Evolutionary conservation across 2,888 invertebrate species (phyloP).

Genomic region (Mythimna albipuncta): DNA sequence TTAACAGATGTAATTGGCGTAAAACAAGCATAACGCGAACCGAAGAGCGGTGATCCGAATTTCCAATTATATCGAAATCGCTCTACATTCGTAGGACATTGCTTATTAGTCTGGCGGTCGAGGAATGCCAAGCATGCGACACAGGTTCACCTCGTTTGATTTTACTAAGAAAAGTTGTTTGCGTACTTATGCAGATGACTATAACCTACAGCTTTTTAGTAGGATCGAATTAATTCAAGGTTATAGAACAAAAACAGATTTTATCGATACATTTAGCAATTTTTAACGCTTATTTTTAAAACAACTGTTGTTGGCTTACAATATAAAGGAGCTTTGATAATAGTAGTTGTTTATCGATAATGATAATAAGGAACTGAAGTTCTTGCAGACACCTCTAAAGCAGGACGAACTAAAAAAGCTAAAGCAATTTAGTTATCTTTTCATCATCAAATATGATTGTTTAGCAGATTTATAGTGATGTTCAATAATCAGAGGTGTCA

Average conservation of each 20-base stretch:
- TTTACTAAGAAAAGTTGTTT: conserved; percentile 79
- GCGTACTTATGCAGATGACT: conserved; percentile 72
- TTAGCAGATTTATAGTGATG: conserved; percentile 66
- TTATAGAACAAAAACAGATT: conserved; percentile 25
- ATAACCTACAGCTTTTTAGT: conserved; percentile 61
- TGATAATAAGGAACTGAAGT: conserved; percentile 26
- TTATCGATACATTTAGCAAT: neutral
- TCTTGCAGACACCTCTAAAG: conserved; percentile 58
- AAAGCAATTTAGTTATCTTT: conserved; percentile 68
- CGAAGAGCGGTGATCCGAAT: conserved; percentile 55
- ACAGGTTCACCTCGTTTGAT: conserved; percentile 80
- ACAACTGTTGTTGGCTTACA: conserved; percentile 11
- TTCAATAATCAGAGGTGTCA: conserved; percentile 36
- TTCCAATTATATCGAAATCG: conserved; percentile 56
- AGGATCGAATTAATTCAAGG: conserved; percentile 57
- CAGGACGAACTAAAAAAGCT: conserved; percentile 57
- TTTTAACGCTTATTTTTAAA: conserved; percentile 12
- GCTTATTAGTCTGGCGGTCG: conserved; percentile 50
- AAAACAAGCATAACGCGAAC: conserved; percentile 54
- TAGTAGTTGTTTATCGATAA: conserved; percentile 49
- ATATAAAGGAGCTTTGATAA: conserved; percentile 19
- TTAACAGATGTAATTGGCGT: conserved; percentile 60
- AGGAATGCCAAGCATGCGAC: conserved; percentile 72
- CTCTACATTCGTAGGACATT: conserved; percentile 57
- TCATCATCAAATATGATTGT: conserved; percentile 62